Evolutionary conservation across 2,113 vertebrate species (phyloP).

Genomic region (Pomatorhinus ruficollis): DNA sequence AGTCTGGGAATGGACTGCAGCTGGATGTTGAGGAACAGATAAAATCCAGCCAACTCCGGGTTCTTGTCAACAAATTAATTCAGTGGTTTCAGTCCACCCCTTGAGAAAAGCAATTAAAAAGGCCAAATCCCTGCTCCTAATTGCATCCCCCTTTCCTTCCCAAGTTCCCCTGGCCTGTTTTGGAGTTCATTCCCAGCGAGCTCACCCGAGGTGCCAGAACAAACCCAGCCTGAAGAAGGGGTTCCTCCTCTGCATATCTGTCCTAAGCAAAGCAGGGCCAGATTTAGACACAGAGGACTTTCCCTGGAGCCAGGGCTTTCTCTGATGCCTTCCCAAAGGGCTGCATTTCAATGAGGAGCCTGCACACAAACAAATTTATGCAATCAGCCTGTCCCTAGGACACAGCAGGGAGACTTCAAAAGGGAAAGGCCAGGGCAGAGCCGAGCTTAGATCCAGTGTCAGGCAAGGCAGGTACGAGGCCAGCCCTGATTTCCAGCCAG

Average conservation of each 20-base stretch:
- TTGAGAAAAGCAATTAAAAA: not conserved
- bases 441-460: conserved; percentile 25
- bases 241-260: conserved; percentile 23
- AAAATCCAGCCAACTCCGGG: not conserved
- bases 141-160: not conserved
- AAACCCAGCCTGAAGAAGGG: conserved; percentile 28
- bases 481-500: conserved; percentile 16
- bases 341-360: conserved; percentile 34
- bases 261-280: conserved; percentile 59
- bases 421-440: conserved; percentile 24
- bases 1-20: not conserved
- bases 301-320: conserved; percentile 49
- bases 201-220: not conserved
- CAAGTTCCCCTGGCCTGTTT: not conserved
- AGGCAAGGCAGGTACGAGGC: not conserved
- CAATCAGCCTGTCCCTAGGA: conserved; percentile 47
- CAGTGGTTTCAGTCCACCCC: not conserved
- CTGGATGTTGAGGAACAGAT: not conserved
- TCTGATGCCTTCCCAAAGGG: conserved; percentile 59
- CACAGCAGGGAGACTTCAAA: conserved; percentile 51
- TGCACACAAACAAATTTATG: conserved; percentile 58
- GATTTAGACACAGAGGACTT: conserved; percentile 43
- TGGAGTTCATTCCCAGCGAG: conserved; percentile 9
- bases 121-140: not conserved
- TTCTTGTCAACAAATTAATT: not conserved